A percentile compares a stretch with the other conserved stretches of the same genome.
These are phyloP conservation scores for Petrophora chlorosata DNA, from an alignment of 2,888 invertebrate species.

Conservation along the genomic window DNA sequence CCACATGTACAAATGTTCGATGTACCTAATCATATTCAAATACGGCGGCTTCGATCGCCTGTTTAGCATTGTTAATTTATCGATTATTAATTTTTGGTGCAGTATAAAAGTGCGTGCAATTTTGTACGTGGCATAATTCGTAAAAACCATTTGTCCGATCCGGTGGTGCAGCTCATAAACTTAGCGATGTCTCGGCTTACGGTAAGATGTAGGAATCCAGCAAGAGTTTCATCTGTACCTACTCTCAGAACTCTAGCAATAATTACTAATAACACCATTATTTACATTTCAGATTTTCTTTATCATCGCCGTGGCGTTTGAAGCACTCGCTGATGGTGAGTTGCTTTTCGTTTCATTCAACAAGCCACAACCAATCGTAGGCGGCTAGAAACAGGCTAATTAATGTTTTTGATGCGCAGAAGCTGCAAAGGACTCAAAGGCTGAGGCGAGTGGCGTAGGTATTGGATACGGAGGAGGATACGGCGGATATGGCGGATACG, in stretches of 20 bases:
- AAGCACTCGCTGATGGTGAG: slow-evolving; percentile 70
- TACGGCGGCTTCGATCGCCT: slow-evolving; percentile 63
- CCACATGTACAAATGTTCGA: slow-evolving; percentile 39
- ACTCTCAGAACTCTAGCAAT: no score
- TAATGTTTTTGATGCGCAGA: slow-evolving; percentile 1
- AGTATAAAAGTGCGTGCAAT: slow-evolving; percentile 76
- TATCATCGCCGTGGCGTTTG: slow-evolving; percentile 74
- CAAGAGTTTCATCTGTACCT: background rate
- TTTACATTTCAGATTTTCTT: slow-evolving; percentile 67
- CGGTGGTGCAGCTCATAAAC: slow-evolving; percentile 52
- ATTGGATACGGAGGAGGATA: slow-evolving; percentile 38
- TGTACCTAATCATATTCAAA: slow-evolving; percentile 75
- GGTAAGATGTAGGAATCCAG: slow-evolving; percentile 53
- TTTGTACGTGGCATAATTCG: slow-evolving; percentile 60
- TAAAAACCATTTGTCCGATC: slow-evolving; percentile 55
- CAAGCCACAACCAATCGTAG: background rate
- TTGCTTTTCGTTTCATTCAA: slow-evolving; percentile 5
- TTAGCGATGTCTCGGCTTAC: slow-evolving; percentile 72
- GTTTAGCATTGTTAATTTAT: slow-evolving; percentile 76
- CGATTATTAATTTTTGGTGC: slow-evolving; percentile 73
- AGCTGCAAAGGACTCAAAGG: slow-evolving; percentile 32
- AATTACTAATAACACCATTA: no score
- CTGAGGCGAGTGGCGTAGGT: slow-evolving; percentile 30
- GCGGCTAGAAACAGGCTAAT: no score
- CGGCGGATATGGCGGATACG: slow-evolving; percentile 30